Evolutionary conservation across 2,888 invertebrate species (phyloP), one percentile per base, ranked within the genome.

Genomic region (Acanthococcus lagerstroemiae): DNA sequence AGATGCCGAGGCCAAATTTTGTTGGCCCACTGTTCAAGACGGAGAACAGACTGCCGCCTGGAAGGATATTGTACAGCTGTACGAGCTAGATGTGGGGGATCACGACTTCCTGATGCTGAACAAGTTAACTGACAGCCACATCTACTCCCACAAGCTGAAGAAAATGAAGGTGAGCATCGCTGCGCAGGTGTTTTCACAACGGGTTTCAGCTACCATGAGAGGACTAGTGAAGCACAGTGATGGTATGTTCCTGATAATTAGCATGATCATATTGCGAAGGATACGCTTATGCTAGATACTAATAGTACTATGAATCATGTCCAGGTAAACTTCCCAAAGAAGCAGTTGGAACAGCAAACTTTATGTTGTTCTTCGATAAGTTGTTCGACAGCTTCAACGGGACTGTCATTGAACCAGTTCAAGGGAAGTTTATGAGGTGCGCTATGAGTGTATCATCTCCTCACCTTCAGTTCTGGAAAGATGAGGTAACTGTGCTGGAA

Each of bases 91-190:
- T 44, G 37, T 17, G 37, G 26, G 55, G 19, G 55, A 65, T 15
- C 6, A 5, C n/a, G 48, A 48, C 17, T 48, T 48, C 19, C 19
- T 25, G 19, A 21, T 65, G 26, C 1, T 45, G 1, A 44, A 30
- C 4, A 65, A 65, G 15, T 45, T 67, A 5, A 26, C 52, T 17
- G 45, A 55, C 6, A 1, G 12, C 12, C 44, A 55, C 25, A n/a
- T 67, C 1, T 58, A 67, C 52, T 22, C 54, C 19, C 25, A 30
- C 4, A 37, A 52, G 17, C 12, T 44, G 5, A 67, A 60, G 12
- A 67, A 67, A 19, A 65, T 65, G 54, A 65, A 65, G 25, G 58
- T 66, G 9, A n/a, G 44, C n/a, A 1, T 12, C 48, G 66, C 66
- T n/a, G 66, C 57, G 5, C 56, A 66, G n/a, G 56, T 48, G 1